These are phyloP conservation scores for Lepidonotus clava DNA, from an alignment of 2,888 invertebrate species.

Conservation along the genomic window DNA sequence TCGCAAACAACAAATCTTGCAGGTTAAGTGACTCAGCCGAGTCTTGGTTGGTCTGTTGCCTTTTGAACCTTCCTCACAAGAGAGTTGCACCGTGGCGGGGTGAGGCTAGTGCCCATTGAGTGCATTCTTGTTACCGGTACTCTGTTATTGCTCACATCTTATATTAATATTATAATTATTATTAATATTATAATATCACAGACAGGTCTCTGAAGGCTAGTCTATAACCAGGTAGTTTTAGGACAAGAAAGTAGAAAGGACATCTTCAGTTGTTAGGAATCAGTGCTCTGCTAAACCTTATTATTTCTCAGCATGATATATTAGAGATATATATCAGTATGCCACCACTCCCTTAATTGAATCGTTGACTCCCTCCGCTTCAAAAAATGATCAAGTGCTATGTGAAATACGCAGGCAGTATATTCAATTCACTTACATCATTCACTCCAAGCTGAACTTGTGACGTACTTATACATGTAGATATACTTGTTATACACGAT, in stretches of 20 bases:
- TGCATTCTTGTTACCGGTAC: slow-evolving; percentile 37
- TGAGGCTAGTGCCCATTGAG: not conserved
- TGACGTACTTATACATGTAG: slow-evolving; percentile 34
- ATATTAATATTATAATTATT: too few relatives aligned
- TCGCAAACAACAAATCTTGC: too few relatives aligned
- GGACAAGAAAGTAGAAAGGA: too few relatives aligned
- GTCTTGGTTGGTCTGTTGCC: slow-evolving; percentile 44
- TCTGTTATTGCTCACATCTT: slow-evolving; percentile 32
- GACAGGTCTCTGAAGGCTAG: too few relatives aligned
- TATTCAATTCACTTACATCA: slow-evolving; percentile 39
- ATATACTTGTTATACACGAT: not conserved
- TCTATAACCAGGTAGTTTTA: too few relatives aligned
- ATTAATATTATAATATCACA: too few relatives aligned
- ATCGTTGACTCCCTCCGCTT: not conserved
- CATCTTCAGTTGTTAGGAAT: too few relatives aligned
- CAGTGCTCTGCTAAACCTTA: too few relatives aligned
- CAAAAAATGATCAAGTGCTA: not conserved
- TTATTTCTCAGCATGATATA: too few relatives aligned
- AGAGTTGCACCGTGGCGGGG: slow-evolving; percentile 19
- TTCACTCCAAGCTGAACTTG: slow-evolving; percentile 10
- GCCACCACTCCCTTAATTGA: not conserved
- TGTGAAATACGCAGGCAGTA: slow-evolving; percentile 46
- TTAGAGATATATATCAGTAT: too few relatives aligned
- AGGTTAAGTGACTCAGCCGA: not conserved
- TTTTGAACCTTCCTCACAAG: slow-evolving; percentile 37